phyloP scores from a whole-genome alignment of 2,888 invertebrate genomes.

The Apeira syringaria region DNA sequence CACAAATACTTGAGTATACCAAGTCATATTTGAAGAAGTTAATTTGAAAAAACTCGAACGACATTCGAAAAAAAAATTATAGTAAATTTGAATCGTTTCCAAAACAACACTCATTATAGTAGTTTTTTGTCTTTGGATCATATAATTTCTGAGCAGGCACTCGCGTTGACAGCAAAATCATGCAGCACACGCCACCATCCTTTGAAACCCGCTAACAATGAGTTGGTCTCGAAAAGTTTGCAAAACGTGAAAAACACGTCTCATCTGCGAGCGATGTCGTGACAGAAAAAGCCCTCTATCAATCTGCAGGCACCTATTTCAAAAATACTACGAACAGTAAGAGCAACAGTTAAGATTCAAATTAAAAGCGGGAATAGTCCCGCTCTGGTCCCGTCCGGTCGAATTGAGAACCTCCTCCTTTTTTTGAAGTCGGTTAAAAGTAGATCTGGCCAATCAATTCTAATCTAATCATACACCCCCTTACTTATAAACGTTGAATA shows the following conservation, averaged over 20 bases:
- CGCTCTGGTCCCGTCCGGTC: no score
- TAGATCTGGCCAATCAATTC: no score
- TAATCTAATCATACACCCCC: no score
- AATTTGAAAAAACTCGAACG: no score
- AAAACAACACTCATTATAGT: not conserved
- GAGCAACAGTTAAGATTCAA: not conserved
- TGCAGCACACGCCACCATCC: conserved; percentile 41
- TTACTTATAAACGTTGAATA: no score
- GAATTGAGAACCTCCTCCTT: no score
- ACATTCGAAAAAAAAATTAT: no score
- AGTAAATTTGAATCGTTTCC: no score
- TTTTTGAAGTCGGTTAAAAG: no score
- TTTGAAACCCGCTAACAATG: conserved; percentile 47
- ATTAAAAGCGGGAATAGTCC: no score
- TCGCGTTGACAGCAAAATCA: conserved; percentile 36
- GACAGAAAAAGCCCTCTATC: conserved; percentile 73
- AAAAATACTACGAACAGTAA: conserved; percentile 4
- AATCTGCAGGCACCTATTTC: conserved; percentile 61
- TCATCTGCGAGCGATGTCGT: conserved; percentile 61
- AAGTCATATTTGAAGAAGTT: no score
- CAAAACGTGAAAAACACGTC: conserved; percentile 49
- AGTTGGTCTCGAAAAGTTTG: conserved; percentile 54
- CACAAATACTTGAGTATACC: no score
- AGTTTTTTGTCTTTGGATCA: conserved; percentile 10
- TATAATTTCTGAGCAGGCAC: conserved; percentile 25